Conservation (phyloP, 2,888 invertebrate species). For the Operophtera brumata region DNA sequence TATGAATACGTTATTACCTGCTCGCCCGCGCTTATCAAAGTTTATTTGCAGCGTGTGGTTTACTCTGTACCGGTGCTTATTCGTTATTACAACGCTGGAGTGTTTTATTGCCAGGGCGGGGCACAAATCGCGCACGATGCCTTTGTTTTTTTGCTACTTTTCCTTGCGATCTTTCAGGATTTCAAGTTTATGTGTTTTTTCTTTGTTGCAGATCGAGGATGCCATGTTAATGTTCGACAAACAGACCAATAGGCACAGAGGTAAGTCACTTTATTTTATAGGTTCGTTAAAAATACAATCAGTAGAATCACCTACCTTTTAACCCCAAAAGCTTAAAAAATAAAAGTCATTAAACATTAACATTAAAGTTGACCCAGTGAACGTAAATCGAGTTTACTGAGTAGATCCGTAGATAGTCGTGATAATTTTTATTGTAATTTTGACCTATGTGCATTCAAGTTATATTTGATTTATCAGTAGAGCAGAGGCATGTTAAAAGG, state of each 20-base stretch:
- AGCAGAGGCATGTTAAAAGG: too few relatives aligned
- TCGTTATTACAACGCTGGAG: conserved; percentile 79
- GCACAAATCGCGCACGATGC: conserved; percentile 73
- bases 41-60: conserved; percentile 81
- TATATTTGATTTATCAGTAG: too few relatives aligned
- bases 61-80: conserved; percentile 80
- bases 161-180: conserved; percentile 61
- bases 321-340: too few relatives aligned
- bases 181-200: conserved; percentile 68
- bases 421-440: too few relatives aligned
- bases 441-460: too few relatives aligned
- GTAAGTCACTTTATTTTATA: conserved; percentile 78
- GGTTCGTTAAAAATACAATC: too few relatives aligned
- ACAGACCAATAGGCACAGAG: conserved; percentile 99
- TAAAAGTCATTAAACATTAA: too few relatives aligned
- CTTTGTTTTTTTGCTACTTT: conserved; percentile 71
- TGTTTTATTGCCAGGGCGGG: conserved; percentile 79
- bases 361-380: too few relatives aligned
- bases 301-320: too few relatives aligned
- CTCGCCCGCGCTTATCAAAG: conserved; percentile 81
- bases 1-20: conserved; percentile 82
- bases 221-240: conserved; percentile 99
- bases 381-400: too few relatives aligned
- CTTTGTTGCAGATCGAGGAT: conserved; percentile 96
- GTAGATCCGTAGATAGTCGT: too few relatives aligned